phyloP scores from a whole-genome alignment of 2,113 vertebrate species.

The Notarius quadriscutis region DNA sequence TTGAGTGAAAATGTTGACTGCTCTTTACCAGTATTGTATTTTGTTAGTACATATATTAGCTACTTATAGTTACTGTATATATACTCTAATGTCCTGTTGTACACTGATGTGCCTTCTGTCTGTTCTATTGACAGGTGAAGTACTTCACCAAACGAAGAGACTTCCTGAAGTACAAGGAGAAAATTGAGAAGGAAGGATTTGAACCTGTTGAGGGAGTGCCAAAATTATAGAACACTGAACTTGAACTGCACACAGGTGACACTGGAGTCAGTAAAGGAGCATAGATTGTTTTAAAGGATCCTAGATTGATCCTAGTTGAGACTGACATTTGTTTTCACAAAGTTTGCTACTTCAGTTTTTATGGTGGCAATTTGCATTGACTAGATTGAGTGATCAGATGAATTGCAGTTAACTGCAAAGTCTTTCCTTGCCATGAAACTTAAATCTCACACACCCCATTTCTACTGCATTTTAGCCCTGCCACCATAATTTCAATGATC shows the following conservation, averaged over 20 bases:
- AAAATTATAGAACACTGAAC: slow-evolving; percentile 65
- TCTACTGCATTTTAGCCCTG: too few species aligned
- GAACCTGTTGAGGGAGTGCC: slow-evolving; percentile 67
- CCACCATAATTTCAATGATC: too few species aligned
- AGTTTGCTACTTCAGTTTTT: too few species aligned
- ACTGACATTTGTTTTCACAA: too few species aligned
- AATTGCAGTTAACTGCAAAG: too few species aligned
- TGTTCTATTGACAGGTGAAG: slow-evolving; percentile 80
- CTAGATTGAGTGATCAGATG: too few species aligned
- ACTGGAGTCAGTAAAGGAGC: background rate
- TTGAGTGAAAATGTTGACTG: background rate
- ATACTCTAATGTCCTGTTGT: background rate
- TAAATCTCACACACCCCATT: too few species aligned
- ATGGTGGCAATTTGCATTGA: too few species aligned
- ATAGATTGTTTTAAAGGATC: too few species aligned
- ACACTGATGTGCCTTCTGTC: background rate
- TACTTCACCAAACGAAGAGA: slow-evolving; percentile 91
- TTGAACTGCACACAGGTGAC: background rate
- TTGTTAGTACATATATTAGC: background rate
- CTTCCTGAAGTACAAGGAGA: slow-evolving; percentile 89
- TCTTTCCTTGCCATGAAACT: too few species aligned
- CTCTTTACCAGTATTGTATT: background rate
- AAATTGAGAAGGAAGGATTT: slow-evolving; percentile 80
- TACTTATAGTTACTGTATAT: background rate
- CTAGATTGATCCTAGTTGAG: too few species aligned